Base-by-base conservation (phyloP, 1,140 invertebrate genomes). In the Hylaeus volcanicus region DNA sequence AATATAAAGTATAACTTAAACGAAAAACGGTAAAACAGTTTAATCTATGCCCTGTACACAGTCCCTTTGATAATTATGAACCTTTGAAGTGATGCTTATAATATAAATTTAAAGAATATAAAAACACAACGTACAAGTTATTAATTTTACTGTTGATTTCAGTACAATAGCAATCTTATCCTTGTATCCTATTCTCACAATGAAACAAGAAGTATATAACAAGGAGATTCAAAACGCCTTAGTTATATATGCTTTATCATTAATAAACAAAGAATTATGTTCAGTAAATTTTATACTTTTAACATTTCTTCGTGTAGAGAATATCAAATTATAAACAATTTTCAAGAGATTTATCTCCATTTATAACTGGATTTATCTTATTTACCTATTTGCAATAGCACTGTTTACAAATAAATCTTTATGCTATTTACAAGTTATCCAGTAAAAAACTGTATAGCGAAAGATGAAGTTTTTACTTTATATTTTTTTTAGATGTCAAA, bases 1-100 rank as follows among this genome's bases (percentile, higher is more conserved):
- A 70, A 72, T 63, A 72, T 2, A 39, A 71, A 37, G 12, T 63
- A 55, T 72, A 72, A 78, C 43, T 65, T 65, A 79, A 79, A 55
- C 41, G 41, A 64, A 55, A 64, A 65, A 73, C 39, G 55, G 60
- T 79, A 79, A 79, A 79, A 56, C 56, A 79, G 61, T 65, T 74
- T 79, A 74, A 58, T 79, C 61, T 79, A 73, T 73, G 70, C 70
- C 77, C 71, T 79, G 71, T 74, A 80, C 56, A 75, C 48, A 80
- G 73, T 74, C 55, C 72, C 73, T 43, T 69, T 45, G 39, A 69
- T 60, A 75, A 58, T 68, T 75, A 68, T 43, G 75, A 61, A 80
- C n/a, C 11, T 80, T 75, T 45, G 61, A 69, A 26, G 14, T 61
- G 64, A 66, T 60, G 55, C 43, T 48, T 63, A 15, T 45, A 37